Evolutionary conservation across 1,140 invertebrate species (phyloP), one percentile per base, ranked within the genome.

Genomic region (Cheumatopsyche charites): DNA sequence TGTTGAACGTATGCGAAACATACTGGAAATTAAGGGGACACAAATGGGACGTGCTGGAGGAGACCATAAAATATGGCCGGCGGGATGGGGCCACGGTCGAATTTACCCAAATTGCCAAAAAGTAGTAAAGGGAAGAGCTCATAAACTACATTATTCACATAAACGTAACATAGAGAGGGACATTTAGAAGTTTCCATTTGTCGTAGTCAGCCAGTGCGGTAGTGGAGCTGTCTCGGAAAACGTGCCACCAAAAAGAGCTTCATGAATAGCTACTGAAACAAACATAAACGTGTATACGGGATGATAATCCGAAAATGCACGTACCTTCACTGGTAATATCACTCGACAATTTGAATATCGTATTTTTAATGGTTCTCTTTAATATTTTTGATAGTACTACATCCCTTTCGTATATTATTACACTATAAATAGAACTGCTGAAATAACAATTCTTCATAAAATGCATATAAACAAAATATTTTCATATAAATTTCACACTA

Each of bases 181-280:
- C 67, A 68, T 68, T 68, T 55, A 68, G 45, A 68, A 68, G 47
- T 68, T 68, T 68, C 67, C 52, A 68, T 68, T 68, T 68, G 67
- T 68, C 67, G 67, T 36, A 52, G 62, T 21, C 29, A 41, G 29
- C 55, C 23, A 58, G 55, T 58, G 11, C 17, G 19, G 55, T 58
- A 23, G 55, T 58, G 12, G 19, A 13, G 21, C 21, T 19, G 55
- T 58, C 19, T 23, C 21, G 12, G 55, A 58, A 58, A 19, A 58
- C 55, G 19, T 58, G 55, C 55, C 23, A 58, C 23, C 19, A 58
- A 25, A 58, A 25, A 26, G 23, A 25, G 21, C 17, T 58, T 58
- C 55, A 58, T 58, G 55, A 58, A 58, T 58, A 58, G 19, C 55
- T 13, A 58, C 55, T 13, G 55, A 58, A 58, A 58, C 55, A 58